Base-by-base conservation (phyloP, 2,113 vertebrate species). In the Phocoena sinus region DNA sequence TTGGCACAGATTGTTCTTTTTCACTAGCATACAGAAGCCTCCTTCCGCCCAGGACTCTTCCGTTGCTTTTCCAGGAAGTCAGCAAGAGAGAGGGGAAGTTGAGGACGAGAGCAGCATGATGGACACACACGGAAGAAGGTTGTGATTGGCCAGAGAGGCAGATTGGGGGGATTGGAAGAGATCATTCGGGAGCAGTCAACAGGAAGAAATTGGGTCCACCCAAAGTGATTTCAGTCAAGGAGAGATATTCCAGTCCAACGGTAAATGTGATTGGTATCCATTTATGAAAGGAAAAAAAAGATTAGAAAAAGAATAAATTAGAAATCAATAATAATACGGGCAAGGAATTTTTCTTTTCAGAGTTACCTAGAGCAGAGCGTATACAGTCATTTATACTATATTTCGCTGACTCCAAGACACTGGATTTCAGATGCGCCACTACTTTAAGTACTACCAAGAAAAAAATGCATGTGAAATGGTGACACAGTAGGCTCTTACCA, bases 1-100 rank as follows among this genome's bases (percentile, higher is more conserved):
- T 98, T 99, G 99, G 98, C 99, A 99, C 96, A 99, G 99, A 99
- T 99, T 99, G 99, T 99, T 99, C 99, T 99, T 99, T 99, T 99
- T 99, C 98, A 99, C 99, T 97, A 99, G 99, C 99, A 99, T 99
- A 99, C 99, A 99, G 99, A 99, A 99, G 98, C 99, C 99, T 98
- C 99, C 99, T 98, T 99, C 99, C 21, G 99, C 99, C 99, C 99
- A 99, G 98, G 99, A 99, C 98, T 99, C 99, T 99, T 99, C 99
- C 99, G 99, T 99, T 99, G 99, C 99, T 99, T 99, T 99, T 99
- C 96, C 99, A 98, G 60, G 98, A 96, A 97, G 99, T 98, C 99
- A 99, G 99, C 98, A 99, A 99, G 98, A 98, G 98, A 98, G 97
- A 96, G 56, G 95, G 95, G 98, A 98, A 96, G 98, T 98, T 99